A percentile compares a stretch with the other conserved stretches of the same genome.
These are phyloP conservation scores for Metridium senile DNA, from an alignment of 92 coral and sea anemone genomes.

Conservation along the genomic window DNA sequence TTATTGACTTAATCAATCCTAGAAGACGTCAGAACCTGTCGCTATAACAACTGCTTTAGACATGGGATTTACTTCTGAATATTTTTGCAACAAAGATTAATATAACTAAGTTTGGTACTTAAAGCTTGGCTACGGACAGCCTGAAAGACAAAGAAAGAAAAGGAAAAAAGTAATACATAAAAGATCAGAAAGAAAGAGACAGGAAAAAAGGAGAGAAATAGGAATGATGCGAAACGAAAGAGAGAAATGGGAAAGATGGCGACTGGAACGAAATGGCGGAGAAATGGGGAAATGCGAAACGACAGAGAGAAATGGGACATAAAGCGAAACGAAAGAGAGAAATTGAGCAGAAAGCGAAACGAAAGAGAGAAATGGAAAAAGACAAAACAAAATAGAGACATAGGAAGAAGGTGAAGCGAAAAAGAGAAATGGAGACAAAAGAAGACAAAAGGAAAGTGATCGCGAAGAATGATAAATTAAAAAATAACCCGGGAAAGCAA, in stretches of 20 bases:
- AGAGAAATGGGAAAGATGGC: not conserved
- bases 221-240: not conserved
- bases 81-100: not conserved
- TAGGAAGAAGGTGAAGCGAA: no score
- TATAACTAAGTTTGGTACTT: not conserved
- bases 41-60: not conserved
- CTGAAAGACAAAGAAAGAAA: not conserved
- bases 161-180: no score
- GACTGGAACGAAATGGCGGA: not conserved
- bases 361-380: no score
- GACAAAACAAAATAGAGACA: no score
- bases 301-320: not conserved
- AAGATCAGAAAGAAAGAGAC: not conserved
- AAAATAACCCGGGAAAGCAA: no score
- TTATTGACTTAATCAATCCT: conserved; percentile 2
- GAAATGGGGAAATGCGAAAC: not conserved
- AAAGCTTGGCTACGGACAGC: no score
- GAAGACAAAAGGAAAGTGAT: no score
- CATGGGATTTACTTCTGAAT: not conserved
- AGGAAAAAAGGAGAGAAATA: not conserved
- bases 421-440: no score
- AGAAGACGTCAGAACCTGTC: not conserved
- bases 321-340: no score
- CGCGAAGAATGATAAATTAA: no score
- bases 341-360: no score